A percentile compares a stretch with the other conserved stretches of the same genome.
These are phyloP conservation scores for Catocala sponsa DNA, from an alignment of 2,888 invertebrate genomes.

Conservation along the genomic window DNA sequence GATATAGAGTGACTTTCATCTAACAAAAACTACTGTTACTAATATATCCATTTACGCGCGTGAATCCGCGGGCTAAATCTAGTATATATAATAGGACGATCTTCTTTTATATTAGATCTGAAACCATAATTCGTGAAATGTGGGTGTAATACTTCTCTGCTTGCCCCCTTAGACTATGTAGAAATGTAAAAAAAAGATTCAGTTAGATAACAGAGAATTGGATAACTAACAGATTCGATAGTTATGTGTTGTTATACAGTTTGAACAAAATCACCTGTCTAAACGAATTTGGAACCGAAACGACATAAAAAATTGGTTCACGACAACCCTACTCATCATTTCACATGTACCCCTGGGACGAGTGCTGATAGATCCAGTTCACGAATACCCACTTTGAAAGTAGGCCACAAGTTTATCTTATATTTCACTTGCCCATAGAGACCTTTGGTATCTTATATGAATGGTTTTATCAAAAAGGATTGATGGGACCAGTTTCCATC, in stretches of 20 bases:
- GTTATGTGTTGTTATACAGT: constrained; percentile 1
- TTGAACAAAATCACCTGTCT: constrained; percentile 30
- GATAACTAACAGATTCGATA: too few relatives aligned
- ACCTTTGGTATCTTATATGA: constrained; percentile 42
- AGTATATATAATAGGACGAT: too few relatives aligned
- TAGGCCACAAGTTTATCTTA: constrained; percentile 45
- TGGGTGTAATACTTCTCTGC: too few relatives aligned
- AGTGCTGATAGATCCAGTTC: constrained; percentile 42
- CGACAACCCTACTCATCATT: constrained; percentile 44
- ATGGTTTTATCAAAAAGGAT: constrained; percentile 40
- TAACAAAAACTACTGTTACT: too few relatives aligned
- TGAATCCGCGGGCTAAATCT: too few relatives aligned
- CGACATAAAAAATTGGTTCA: constrained; percentile 46
- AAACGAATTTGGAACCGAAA: constrained; percentile 36
- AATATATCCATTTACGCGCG: too few relatives aligned
- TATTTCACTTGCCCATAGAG: constrained; percentile 32
- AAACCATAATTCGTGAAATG: too few relatives aligned
- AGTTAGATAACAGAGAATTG: too few relatives aligned
- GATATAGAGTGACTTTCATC: too few relatives aligned
- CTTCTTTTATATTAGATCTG: too few relatives aligned
- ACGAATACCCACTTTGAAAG: constrained; percentile 41
- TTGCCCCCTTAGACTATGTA: too few relatives aligned
- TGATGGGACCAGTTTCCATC: constrained; percentile 5
- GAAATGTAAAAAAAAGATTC: too few relatives aligned
- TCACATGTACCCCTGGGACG: constrained; percentile 40